phyloP scores from a whole-genome alignment of 2,113 vertebrate species.

The Ameiurus melas region DNA sequence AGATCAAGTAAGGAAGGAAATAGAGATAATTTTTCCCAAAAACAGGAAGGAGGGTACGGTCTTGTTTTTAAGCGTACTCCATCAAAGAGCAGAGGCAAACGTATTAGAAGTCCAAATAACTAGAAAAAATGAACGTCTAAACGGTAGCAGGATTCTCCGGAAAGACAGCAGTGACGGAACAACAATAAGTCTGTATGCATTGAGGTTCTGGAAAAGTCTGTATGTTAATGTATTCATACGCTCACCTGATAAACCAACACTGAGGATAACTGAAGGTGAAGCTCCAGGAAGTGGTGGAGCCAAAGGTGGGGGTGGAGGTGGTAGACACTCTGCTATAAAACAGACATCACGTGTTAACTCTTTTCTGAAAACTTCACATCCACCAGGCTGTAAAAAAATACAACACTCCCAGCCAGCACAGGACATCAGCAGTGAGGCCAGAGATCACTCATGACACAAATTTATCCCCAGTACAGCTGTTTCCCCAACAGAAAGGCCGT shows the following conservation, averaged over 20 bases:
- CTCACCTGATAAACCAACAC: conserved; percentile 87
- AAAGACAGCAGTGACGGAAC: neutral
- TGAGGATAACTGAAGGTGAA: conserved; percentile 88
- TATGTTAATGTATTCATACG: neutral
- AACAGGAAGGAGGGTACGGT: neutral
- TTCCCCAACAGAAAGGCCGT: conserved; percentile 24
- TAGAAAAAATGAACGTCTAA: neutral
- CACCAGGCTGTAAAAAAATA: conserved; percentile 7
- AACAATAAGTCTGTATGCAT: neutral
- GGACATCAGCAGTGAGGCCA: conserved; percentile 10
- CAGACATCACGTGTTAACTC: conserved; percentile 18
- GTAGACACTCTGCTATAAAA: conserved; percentile 69
- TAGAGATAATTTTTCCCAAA: neutral
- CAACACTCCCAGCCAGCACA: conserved; percentile 14
- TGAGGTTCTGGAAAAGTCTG: neutral
- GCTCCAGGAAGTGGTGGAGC: conserved; percentile 84
- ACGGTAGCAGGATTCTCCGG: neutral
- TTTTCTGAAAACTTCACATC: neutral
- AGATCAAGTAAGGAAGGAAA: neutral
- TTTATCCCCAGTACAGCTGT: conserved; percentile 30
- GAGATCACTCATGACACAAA: conserved; percentile 7
- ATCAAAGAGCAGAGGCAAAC: neutral
- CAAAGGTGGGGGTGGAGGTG: conserved; percentile 70
- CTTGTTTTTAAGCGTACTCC: neutral
- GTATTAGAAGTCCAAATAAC: neutral